Conservation (phyloP, 35 echinoderm and acorn worm species). For the Amphiura filiformis region DNA sequence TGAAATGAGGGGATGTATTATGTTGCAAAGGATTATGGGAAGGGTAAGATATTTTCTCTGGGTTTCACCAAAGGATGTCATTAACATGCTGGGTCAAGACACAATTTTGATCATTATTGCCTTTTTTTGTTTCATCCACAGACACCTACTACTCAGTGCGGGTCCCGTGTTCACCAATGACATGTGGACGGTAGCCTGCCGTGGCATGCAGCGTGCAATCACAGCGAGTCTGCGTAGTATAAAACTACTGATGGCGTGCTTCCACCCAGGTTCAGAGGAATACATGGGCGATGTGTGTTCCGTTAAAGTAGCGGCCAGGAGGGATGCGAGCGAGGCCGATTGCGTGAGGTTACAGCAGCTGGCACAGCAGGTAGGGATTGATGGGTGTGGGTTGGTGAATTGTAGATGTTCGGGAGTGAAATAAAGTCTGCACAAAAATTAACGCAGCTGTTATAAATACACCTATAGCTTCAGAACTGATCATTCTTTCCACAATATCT, state of each 20-base stretch:
- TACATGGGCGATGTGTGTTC: slow-evolving; percentile 93
- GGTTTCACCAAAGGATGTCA: too few relatives aligned
- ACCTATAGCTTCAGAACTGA: too few relatives aligned
- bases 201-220: slow-evolving; percentile 93
- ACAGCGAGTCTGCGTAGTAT: slow-evolving; percentile 84
- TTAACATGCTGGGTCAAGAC: too few relatives aligned
- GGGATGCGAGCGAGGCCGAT: slow-evolving; percentile 79
- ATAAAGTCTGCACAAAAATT: background rate
- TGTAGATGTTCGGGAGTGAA: background rate
- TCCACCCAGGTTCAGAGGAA: slow-evolving; percentile 93
- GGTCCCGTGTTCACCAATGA: slow-evolving; percentile 92
- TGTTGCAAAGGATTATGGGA: too few relatives aligned
- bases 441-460: too few relatives aligned
- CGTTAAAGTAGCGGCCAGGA: slow-evolving; percentile 90
- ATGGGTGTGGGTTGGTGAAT: too few relatives aligned
- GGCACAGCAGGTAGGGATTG: slow-evolving; percentile 82
- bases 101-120: too few relatives aligned
- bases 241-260: slow-evolving; percentile 82
- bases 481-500: background rate
- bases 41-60: too few relatives aligned
- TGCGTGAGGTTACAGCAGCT: slow-evolving; percentile 83
- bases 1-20: too few relatives aligned
- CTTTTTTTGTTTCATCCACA: background rate
- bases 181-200: slow-evolving; percentile 94
- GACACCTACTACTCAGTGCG: slow-evolving; percentile 88